Evolutionary conservation across 2,113 vertebrate genomes (phyloP).

Genomic region (Vidua chalybeata): DNA sequence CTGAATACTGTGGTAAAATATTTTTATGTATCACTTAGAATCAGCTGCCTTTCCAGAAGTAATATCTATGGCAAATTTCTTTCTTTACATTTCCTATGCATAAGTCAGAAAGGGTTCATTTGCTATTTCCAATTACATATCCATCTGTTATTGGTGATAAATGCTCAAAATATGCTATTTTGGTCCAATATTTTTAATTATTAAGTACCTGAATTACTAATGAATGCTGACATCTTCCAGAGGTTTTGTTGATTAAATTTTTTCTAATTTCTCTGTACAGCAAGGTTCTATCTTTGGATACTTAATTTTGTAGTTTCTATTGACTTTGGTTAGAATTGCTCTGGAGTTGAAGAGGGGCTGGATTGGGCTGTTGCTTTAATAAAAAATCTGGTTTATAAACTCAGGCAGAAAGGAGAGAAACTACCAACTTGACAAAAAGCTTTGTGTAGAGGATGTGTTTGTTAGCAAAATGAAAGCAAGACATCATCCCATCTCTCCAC

Average conservation of each 20-base stretch:
- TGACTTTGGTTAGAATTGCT: not conserved
- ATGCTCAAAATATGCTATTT: not conserved
- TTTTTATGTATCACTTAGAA: not conserved
- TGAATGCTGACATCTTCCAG: not conserved
- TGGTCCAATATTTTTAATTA: not conserved
- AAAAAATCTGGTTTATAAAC: not conserved
- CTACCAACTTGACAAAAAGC: constrained; percentile 11
- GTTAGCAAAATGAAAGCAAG: constrained; percentile 40
- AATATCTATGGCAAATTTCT: not conserved
- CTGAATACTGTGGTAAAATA: not conserved
- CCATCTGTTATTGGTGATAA: not conserved
- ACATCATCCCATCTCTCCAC: not conserved
- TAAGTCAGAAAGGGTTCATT: accelerated
- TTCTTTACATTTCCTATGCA: not conserved
- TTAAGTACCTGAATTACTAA: not conserved
- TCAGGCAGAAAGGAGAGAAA: not conserved
- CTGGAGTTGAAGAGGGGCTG: not conserved
- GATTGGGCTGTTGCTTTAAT: not conserved
- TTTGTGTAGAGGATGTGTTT: not conserved
- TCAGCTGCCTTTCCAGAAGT: not conserved
- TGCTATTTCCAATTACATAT: not conserved
- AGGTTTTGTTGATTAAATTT: not conserved
- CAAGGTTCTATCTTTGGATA: not conserved
- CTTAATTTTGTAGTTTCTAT: not conserved
- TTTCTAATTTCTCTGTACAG: not conserved